Evolutionary conservation across 2,797 vertebrate species (phyloP).

Genomic region (Liasis olivaceus): DNA sequence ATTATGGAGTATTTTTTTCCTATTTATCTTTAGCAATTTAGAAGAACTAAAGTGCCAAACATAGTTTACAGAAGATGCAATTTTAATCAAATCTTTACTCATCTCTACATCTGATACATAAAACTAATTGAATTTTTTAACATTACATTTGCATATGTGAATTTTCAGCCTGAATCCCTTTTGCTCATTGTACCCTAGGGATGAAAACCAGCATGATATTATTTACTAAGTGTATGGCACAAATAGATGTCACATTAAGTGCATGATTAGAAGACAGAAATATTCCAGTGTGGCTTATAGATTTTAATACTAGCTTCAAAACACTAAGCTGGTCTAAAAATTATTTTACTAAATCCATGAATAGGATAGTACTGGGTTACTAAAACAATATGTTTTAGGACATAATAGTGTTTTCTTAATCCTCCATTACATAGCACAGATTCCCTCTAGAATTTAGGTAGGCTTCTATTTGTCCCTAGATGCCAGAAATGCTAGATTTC

Average conservation of each 20-base stretch:
- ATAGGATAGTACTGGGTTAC: no score
- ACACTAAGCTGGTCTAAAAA: not conserved
- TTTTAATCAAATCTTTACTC: conserved; percentile 10
- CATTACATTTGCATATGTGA: conserved; percentile 12
- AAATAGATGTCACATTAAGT: not conserved
- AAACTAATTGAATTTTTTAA: conserved; percentile 10
- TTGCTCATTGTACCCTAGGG: not conserved
- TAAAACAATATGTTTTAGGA: not conserved
- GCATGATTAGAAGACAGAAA: not conserved
- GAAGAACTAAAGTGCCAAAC: not conserved
- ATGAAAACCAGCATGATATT: not conserved
- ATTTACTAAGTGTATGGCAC: not conserved
- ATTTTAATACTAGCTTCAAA: not conserved
- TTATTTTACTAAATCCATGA: not conserved
- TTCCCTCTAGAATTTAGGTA: not conserved
- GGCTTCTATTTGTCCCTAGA: not conserved
- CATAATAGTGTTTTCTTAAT: not conserved
- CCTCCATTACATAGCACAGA: not conserved
- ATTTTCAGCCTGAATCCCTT: not conserved
- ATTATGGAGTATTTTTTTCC: not conserved
- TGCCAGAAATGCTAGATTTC: not conserved
- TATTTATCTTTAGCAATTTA: conserved; percentile 3
- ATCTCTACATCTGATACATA: not conserved
- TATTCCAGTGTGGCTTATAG: not conserved
- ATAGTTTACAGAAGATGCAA: conserved; percentile 9